Evolutionary conservation across 2,888 invertebrate genomes (phyloP), one percentile per base, ranked within the genome.

Genomic region (Nemotelus nigrinus): DNA sequence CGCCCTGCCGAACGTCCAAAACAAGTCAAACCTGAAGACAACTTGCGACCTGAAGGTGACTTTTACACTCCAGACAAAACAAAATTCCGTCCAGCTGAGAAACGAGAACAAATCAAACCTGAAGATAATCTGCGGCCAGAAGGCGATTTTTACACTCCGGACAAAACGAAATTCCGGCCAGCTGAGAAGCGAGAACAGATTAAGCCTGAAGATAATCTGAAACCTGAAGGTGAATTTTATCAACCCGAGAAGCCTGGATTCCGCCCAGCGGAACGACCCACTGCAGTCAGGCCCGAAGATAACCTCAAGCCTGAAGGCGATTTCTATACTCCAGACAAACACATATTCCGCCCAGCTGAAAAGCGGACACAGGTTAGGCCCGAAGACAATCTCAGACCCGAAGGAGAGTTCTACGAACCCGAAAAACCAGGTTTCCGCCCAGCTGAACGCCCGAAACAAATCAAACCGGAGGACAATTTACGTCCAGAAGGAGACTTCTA

Each of bases 401-500:
- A 90, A 84, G 91, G 90, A 7, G 88, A 89, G 0, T 90, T 90
- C 81, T 87, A 86, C 50, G 80, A 84, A 47, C 90, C 89, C 0
- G 85, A 85, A 74, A 87, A 86, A 77, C 86, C 88, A 0, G 82
- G 86, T 77, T 89, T 86, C 83, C 84, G 83, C 3, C 89, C 89
- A 0, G 90, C 88, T 2, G 90, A 91, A 78, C 83, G 89, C 45
- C 88, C 88, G 0, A 84, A 85, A 3, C 86, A 85, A 0, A 89
- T 87, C 71, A 91, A 88, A 80, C 92, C 90, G 0, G 84, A 88
- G 79, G 91, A 91, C 81, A 89, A 88, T 83, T 81, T 87, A 48
- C 84, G 82, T 44, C 89, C 89, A 0, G 90, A 90, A 84, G 91
- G 90, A 7, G 88, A 89, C 0, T 90, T 90, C 81, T 87, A 86